Evolutionary conservation across 2,797 vertebrate genomes (phyloP).

Genomic region (Avahi laniger): DNA sequence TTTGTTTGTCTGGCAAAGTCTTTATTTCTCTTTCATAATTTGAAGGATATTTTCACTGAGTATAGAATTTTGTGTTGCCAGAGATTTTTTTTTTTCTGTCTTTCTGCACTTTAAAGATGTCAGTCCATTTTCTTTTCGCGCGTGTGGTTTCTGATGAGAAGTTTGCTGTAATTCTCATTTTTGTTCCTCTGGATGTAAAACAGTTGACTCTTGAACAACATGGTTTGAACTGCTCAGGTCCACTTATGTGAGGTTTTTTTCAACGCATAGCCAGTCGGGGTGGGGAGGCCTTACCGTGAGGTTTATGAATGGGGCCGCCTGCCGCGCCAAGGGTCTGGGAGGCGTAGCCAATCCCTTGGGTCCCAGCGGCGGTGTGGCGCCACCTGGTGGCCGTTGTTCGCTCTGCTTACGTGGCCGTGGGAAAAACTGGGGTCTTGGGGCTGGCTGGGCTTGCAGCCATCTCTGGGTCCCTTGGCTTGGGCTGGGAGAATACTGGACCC

Average conservation of each 20-base stretch:
- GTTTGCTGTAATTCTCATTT: not conserved
- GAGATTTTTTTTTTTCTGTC: not conserved
- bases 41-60: not conserved
- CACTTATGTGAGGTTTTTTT: not conserved
- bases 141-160: not conserved
- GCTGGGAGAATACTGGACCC: not conserved
- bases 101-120: not conserved
- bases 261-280: not conserved
- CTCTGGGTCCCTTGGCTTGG: not conserved
- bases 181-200: not conserved
- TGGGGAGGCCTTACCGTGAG: not conserved
- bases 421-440: not conserved
- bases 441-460: not conserved
- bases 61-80: not conserved
- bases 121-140: not conserved
- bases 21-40: not conserved
- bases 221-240: not conserved
- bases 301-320: not conserved
- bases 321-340: not conserved
- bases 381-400: not conserved
- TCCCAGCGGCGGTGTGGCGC: not conserved
- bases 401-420: not conserved
- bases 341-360: accelerated
- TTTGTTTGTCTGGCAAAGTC: not conserved
- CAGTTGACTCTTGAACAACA: not conserved